Conservation (phyloP, 2,113 vertebrate species). For the Equus quagga region DNA sequence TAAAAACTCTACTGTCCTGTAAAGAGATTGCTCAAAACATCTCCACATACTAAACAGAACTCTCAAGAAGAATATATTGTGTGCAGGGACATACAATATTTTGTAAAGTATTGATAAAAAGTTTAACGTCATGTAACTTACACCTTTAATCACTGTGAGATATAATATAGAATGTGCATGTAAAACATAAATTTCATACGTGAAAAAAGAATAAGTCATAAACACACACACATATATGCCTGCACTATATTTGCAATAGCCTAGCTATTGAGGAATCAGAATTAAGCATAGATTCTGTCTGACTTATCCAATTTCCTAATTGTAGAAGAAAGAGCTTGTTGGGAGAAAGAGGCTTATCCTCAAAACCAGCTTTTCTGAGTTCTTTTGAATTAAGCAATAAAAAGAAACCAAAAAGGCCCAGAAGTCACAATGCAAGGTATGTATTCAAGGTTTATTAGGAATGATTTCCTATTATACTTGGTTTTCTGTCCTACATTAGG, state of each 20-base stretch:
- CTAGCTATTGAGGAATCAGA: neutral
- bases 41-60: neutral
- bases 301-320: neutral
- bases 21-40: neutral
- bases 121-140: neutral
- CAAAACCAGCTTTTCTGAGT: slow-evolving; percentile 30
- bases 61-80: neutral
- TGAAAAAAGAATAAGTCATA: neutral
- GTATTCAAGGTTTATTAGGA: slow-evolving; percentile 27
- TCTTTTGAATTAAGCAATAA: neutral
- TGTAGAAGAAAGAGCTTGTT: slow-evolving; percentile 14
- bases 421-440: neutral
- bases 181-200: neutral
- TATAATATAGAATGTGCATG: neutral
- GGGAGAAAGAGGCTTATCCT: slow-evolving; percentile 6
- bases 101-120: neutral
- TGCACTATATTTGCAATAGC: neutral
- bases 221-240: neutral
- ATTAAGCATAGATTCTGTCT: slow-evolving; percentile 19
- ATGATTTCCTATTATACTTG: slow-evolving; percentile 28
- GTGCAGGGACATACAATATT: neutral
- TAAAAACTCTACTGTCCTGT: neutral
- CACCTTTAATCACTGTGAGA: neutral
- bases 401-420: neutral
- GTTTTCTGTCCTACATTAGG: neutral